Evolutionary conservation across 2,113 vertebrate genomes (phyloP).

Genomic region (Crotalus horridus): DNA sequence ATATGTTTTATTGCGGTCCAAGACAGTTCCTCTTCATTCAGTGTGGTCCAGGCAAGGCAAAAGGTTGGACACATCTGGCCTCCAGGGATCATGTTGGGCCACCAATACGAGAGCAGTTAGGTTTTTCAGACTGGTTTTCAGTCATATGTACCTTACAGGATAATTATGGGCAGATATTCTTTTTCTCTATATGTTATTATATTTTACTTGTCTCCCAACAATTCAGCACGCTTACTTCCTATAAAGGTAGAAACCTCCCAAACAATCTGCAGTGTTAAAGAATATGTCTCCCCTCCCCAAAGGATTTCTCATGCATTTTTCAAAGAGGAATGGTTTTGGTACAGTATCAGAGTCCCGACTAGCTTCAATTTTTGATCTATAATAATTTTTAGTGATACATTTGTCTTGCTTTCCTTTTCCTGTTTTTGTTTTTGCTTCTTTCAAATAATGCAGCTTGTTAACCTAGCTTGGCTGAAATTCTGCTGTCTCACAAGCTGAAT

Average conservation of each 20-base stretch:
- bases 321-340: background rate
- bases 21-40: no score
- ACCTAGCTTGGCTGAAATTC: background rate
- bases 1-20: background rate
- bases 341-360: background rate
- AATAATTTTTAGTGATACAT: slow-evolving; percentile 1
- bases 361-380: background rate
- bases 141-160: background rate
- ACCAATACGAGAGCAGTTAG: background rate
- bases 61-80: no score
- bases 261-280: background rate
- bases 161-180: no score
- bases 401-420: background rate
- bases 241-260: background rate
- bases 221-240: background rate
- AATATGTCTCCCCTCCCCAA: background rate
- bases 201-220: background rate
- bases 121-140: background rate
- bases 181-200: background rate
- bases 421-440: background rate
- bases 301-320: background rate
- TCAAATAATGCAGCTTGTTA: background rate
- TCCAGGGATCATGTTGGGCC: background rate
- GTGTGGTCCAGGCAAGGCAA: no score
- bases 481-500: background rate